Base-by-base conservation (phyloP, 1,140 invertebrate genomes). In the Drosophila ogumai region DNA sequence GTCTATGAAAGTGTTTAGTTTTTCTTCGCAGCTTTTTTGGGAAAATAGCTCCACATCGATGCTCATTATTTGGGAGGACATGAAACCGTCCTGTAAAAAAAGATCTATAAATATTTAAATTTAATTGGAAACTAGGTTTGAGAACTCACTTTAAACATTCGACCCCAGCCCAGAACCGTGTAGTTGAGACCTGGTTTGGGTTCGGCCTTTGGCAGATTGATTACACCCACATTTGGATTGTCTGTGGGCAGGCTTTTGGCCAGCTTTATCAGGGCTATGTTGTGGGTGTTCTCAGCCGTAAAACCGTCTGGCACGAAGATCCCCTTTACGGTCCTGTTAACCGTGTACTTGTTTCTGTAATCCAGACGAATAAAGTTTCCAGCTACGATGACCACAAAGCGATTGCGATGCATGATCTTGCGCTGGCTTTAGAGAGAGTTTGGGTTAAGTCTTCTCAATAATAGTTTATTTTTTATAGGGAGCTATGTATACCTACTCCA, bases 91-190 rank as follows among this genome's bases (percentile, higher is more conserved):
- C 82, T 87, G 9, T 2, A 5, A 17, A 15, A 0, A 9, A n/a
- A 34, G 19, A n/a, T n/a, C n/a, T 6, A 6, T 10, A 6, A 36
- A 1, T 15, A 2, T 17, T n/a, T 0, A 0, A 10, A 8, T 22
- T 7, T 15, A 10, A 3, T 13, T 32, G 2, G 1, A 0, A 19
- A n/a, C 2, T 36, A 19, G 7, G 19, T 36, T 6, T 1, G 0
- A 12, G 0, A 7, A 47, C 17, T 52, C 15, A 82, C 82, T 47
- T 58, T 60, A 7, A 43, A 56, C 22, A 87, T n/a, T 2, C 75
- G 32, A 0, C 84, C 84, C 84, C 84, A 87, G 28, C 84, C 84
- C 31, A 87, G 7, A 6, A 87, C 68, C 22, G 52, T 73, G 25
- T 82, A 87, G 1, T 46, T 40, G 0, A 40, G 7, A n/a, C 68